A percentile compares a stretch with the other conserved stretches of the same genome.
phyloP scores from a whole-genome alignment of 2,113 vertebrate genomes.

The Smithornis capensis region DNA sequence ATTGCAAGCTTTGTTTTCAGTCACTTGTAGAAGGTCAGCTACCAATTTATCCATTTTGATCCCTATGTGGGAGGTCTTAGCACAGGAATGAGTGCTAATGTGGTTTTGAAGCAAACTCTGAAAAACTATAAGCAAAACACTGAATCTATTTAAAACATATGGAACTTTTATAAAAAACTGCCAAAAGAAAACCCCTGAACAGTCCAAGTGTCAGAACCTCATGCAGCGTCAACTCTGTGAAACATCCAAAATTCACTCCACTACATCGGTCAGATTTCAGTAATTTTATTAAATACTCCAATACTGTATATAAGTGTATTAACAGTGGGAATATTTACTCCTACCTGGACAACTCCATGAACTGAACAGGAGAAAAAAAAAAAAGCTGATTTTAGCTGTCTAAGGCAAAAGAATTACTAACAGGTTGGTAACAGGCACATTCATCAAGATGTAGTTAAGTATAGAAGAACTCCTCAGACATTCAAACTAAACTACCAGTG shows the following conservation, averaged over 20 bases:
- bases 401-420: neutral
- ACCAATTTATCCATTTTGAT: neutral
- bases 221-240: neutral
- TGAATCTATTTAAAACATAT: neutral
- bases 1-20: neutral
- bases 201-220: neutral
- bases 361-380: neutral
- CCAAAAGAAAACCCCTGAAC: neutral
- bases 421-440: neutral
- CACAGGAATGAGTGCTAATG: rapidly evolving
- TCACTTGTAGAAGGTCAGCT: neutral
- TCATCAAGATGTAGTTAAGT: neutral
- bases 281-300: neutral
- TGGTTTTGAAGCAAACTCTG: neutral
- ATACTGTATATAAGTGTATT: neutral
- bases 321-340: neutral
- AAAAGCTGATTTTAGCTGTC: neutral
- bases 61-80: rapidly evolving
- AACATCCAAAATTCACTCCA: neutral
- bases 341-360: neutral
- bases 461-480: neutral
- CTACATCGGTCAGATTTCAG: neutral
- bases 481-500: neutral
- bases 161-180: neutral
- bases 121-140: neutral